Base-by-base conservation (phyloP, 2,797 vertebrate species). In the Iguana delicatissima region DNA sequence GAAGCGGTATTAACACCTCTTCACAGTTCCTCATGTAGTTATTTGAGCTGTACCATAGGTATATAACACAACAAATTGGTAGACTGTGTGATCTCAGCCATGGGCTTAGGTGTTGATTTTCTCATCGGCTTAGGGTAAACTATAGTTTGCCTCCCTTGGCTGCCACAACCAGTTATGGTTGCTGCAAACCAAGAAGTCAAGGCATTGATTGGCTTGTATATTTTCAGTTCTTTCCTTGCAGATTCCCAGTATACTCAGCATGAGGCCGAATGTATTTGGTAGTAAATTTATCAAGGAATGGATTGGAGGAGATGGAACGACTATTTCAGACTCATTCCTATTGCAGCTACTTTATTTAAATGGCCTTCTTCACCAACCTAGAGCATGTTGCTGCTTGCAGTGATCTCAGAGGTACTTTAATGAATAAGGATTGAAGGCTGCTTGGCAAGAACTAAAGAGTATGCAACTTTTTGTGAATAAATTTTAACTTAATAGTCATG, bases 301-400 rank as follows among this genome's bases (percentile, higher is more conserved):
- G 57, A 67, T 29, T 64, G 14, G 64, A 55, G 29, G 8, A 55
- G 16, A 24, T 5, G 24, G 24, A 67, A 84, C 13, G 24, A 64
- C 26, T 38, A 84, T 84, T 42, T 1, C 2, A 67, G 59, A 84
- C 6, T 22, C 5, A 69, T 82, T 46, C 22, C 29, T 80, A 4
- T 87, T 81, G 55, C 32, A 64, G n/a, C 18, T 79, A 26, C 26
- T 38, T 88, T 80, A 57, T 69, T 80, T 24, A 62, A 88, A 80
- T 80, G 62, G n/a, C 46, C 62, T 81, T 81, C 18, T 22, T 80
- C 46, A 67, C 29, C 38, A 67, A 20, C 35, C 24, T 50, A 80
- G 62, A 32, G 32, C 62, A 55, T 88, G 87, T 20, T 13, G 57
- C n/a, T 86, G 55, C 72, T 62, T 42, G 55, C 79, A 81, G 69